Conservation (phyloP, 1,140 invertebrate species). For the Colletes latitarsis region DNA sequence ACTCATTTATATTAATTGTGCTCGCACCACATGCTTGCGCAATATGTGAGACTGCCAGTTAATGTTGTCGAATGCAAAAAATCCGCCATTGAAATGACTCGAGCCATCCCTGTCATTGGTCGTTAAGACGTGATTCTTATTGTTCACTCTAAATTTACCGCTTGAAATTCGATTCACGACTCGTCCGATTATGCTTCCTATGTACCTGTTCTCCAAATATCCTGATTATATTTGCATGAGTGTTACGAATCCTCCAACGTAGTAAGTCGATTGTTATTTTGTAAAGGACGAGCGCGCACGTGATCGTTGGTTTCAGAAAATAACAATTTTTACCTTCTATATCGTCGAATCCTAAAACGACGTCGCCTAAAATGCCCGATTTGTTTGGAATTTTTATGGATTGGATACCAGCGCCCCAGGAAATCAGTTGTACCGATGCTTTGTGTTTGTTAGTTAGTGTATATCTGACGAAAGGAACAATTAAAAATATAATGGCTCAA, state of each 20-base stretch:
- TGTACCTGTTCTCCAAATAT: constrained; percentile 82
- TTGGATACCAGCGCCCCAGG: constrained; percentile 84
- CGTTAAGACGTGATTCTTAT: constrained; percentile 14
- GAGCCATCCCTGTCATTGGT: constrained; percentile 11
- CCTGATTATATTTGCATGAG: constrained; percentile 69
- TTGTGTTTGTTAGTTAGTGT: constrained; percentile 80
- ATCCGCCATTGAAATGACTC: constrained; percentile 83
- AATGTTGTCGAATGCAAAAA: constrained; percentile 85
- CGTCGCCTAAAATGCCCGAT: constrained; percentile 82
- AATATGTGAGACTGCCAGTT: constrained; percentile 77
- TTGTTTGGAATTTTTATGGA: constrained; percentile 83
- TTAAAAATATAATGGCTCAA: neutral
- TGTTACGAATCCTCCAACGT: neutral
- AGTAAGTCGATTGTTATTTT: too few species aligned
- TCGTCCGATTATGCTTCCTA: constrained; percentile 85
- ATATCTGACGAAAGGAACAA: constrained; percentile 57
- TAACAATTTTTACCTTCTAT: constrained; percentile 78
- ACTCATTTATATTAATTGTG: neutral
- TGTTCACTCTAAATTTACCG: constrained; percentile 65
- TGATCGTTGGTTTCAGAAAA: neutral
- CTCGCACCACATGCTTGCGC: constrained; percentile 68
- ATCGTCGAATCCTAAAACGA: constrained; percentile 85
- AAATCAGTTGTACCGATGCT: constrained; percentile 82
- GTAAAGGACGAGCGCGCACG: neutral
- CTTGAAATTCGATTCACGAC: constrained; percentile 83